phyloP scores from a whole-genome alignment of 35 echinoderm and acorn worm genomes.

The Eucidaris tribuloides region DNA sequence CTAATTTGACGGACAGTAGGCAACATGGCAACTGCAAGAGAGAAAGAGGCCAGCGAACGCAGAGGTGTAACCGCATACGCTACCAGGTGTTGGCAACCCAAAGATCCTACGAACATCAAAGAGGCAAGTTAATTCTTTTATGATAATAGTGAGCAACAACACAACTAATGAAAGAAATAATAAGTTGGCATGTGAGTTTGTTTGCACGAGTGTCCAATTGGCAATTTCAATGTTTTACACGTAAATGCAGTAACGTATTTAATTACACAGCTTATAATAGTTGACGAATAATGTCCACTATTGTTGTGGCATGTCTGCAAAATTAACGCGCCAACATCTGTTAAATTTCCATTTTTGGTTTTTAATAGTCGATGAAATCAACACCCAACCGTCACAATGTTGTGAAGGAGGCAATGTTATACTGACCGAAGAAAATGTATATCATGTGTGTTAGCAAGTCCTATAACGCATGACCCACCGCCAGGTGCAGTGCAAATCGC shows the following conservation, averaged over 20 bases:
- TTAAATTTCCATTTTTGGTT: too few species aligned
- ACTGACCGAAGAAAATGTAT: too few species aligned
- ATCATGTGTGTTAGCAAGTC: too few species aligned
- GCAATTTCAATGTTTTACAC: not conserved
- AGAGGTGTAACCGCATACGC: not conserved
- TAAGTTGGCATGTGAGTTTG: too few species aligned
- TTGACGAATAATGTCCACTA: not conserved
- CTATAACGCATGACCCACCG: too few species aligned
- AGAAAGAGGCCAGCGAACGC: not conserved
- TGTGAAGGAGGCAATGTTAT: too few species aligned
- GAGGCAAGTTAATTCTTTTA: not conserved
- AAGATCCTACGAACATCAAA: not conserved
- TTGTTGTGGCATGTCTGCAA: not conserved
- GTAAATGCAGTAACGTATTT: not conserved
- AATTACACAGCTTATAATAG: not conserved
- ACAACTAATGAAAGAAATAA: too few species aligned
- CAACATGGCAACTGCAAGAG: too few species aligned
- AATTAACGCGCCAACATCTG: too few species aligned
- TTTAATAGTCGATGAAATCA: too few species aligned
- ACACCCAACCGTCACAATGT: too few species aligned
- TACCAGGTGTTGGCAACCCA: conserved; percentile 8
- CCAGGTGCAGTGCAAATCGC: too few species aligned
- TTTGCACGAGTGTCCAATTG: not conserved
- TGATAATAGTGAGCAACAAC: not conserved
- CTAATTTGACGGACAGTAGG: not conserved